phyloP scores from a whole-genome alignment of 1,140 invertebrate species.

The Neuroterus valhalla region DNA sequence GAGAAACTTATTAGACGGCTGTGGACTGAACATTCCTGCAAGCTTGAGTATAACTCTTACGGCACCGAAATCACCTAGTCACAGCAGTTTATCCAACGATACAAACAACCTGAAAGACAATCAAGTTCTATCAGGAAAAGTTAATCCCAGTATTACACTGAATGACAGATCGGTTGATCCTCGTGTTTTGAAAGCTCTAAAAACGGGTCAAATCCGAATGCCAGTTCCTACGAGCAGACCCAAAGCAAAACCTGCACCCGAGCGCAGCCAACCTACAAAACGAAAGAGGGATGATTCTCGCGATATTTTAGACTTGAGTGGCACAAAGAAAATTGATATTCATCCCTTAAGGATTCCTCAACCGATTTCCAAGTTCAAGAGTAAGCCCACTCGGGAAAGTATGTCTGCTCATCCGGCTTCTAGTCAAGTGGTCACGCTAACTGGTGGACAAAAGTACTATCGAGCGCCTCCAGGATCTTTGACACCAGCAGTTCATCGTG shows the following conservation, averaged over 20 bases:
- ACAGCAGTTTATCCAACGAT: constrained; percentile 30
- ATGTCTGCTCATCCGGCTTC: constrained; percentile 45
- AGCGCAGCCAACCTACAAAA: constrained; percentile 28
- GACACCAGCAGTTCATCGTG: constrained; percentile 64
- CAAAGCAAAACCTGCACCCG: background rate
- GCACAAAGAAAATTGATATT: constrained; percentile 55
- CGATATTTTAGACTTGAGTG: constrained; percentile 64
- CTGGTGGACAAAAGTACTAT: constrained; percentile 64
- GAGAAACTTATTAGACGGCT: constrained; percentile 64
- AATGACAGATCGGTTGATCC: constrained; percentile 63
- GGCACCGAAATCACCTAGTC: constrained; percentile 58
- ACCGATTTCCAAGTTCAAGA: constrained; percentile 55
- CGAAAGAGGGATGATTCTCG: constrained; percentile 48
- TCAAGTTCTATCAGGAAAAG: constrained; percentile 46
- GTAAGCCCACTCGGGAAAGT: constrained; percentile 47
- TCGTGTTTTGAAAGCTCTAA: constrained; percentile 58
- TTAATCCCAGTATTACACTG: constrained; percentile 63
- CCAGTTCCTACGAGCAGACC: constrained; percentile 36
- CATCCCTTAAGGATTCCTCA: constrained; percentile 59
- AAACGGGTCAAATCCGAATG: constrained; percentile 57
- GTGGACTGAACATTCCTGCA: constrained; percentile 67
- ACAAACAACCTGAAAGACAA: constrained; percentile 41
- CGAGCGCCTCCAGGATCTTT: constrained; percentile 65
- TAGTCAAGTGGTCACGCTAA: constrained; percentile 63
- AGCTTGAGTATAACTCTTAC: constrained; percentile 69